Evolutionary conservation across 2,113 vertebrate genomes (phyloP).

Genomic region (Platanista minor): DNA sequence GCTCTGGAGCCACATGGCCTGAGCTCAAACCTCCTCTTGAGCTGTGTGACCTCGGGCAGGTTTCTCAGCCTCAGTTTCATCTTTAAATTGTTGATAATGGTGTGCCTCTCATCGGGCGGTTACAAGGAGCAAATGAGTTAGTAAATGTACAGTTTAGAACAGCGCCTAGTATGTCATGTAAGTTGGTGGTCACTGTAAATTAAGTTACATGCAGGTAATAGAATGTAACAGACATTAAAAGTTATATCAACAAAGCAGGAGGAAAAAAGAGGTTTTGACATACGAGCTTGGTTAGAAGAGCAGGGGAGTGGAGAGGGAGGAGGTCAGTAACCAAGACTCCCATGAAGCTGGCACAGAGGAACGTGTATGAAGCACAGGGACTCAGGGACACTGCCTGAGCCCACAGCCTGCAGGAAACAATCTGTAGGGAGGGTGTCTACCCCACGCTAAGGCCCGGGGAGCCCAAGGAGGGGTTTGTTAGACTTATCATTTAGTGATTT

Average conservation of each 20-base stretch:
- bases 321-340: not conserved
- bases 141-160: not conserved
- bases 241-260: not conserved
- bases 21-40: not conserved
- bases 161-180: not conserved
- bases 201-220: not conserved
- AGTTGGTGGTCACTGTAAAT: not conserved
- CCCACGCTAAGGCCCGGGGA: not conserved
- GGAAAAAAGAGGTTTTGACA: not conserved
- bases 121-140: not conserved
- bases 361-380: accelerated
- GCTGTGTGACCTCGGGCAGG: not conserved
- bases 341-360: not conserved
- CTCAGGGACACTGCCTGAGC: not conserved
- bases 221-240: not conserved
- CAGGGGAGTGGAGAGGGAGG: too few relatives aligned
- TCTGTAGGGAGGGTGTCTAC: too few relatives aligned
- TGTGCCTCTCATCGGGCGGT: not conserved
- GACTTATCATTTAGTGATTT: not conserved
- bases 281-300: not conserved
- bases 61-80: not conserved
- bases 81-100: not conserved
- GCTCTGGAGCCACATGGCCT: not conserved
- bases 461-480: not conserved
- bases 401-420: not conserved